Evolutionary conservation across 2,888 invertebrate genomes (phyloP).

Genomic region (Aspidiotus destructor): DNA sequence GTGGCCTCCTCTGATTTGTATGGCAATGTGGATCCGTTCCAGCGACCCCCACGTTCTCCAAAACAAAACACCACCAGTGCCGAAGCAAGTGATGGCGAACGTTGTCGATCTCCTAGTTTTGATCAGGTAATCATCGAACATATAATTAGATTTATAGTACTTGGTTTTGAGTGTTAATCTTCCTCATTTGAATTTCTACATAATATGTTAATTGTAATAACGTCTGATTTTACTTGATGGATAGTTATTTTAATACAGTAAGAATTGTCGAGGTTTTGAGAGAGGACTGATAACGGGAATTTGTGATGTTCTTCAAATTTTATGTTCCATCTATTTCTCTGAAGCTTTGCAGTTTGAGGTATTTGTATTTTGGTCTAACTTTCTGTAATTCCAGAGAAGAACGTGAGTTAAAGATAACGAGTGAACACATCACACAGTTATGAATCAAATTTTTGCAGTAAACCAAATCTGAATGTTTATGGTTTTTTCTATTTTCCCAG

Average conservation of each 20-base stretch:
- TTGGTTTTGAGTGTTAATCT: not conserved
- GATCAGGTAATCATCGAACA: slow-evolving; percentile 63
- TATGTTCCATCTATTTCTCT: not conserved
- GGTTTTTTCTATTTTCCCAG: not conserved
- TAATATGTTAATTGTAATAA: not conserved
- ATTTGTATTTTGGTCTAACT: not conserved
- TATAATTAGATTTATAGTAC: not conserved
- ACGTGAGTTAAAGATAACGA: too few species aligned
- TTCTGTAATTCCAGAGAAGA: not conserved
- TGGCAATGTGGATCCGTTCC: slow-evolving; percentile 78
- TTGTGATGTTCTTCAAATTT: not conserved
- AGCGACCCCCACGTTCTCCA: slow-evolving; percentile 66
- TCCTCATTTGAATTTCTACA: slow-evolving; percentile 1
- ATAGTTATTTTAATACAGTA: not conserved
- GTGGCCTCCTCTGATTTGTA: slow-evolving; percentile 85
- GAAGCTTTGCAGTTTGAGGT: not conserved
- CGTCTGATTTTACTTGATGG: not conserved
- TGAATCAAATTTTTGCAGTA: not conserved
- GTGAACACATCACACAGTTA: slow-evolving; percentile 31
- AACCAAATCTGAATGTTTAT: not conserved
- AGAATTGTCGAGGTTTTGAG: not conserved
- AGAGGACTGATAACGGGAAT: not conserved
- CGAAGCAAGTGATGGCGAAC: slow-evolving; percentile 50
- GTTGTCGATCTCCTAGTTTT: slow-evolving; percentile 67
- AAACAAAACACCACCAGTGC: slow-evolving; percentile 50